Base-by-base conservation (phyloP, 2,797 vertebrate genomes). In the Philypnodon macrostomus region DNA sequence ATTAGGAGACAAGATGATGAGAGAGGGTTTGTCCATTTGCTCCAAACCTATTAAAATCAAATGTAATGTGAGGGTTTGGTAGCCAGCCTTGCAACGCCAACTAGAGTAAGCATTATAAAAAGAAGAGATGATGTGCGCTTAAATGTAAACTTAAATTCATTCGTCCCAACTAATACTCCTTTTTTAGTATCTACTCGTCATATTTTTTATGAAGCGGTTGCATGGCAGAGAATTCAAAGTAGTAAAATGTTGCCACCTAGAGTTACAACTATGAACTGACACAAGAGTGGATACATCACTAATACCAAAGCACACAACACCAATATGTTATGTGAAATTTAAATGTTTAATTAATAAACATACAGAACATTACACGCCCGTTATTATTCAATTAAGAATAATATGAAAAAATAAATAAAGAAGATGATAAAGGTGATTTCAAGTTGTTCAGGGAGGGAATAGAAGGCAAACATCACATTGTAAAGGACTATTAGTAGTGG, bases 221-320 rank as follows among this genome's bases (percentile, higher is more conserved):
- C 17, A 31, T 1, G 15, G 18, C 5, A 27, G 32, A 24, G 16
- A 17, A 44, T 15, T 36, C 9, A 57, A 44, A 11, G 0, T 19
- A 21, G 49, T 8, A 16, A 51, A 74, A 11, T 52, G 36, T 53
- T 40, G 37, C 81, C 84, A 52, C 58, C 84, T 72, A 35, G 60
- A 53, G 86, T 15, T 37, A 0, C 14, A 14, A 8, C 1, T 0
- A 4, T 13, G 30, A 68, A 76, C 1, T 52, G 32, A 26, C 23
- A 23, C 21, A 23, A 23, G 21, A 13, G 23, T 21, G 13, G 5
- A 39, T 10, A n/a, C n/a, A n/a, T n/a, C n/a, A n/a, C n/a, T 32
- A 32, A 1, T 6, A 21, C 19, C 11, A 13, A 39, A 39, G 13
- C 12, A 39, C 7, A 13, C 12, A 39, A 13, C 7, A 23, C 21